A percentile compares a stretch with the other conserved stretches of the same genome.
Conservation (phyloP, 2,888 invertebrate species). For the Lithophane leautieri region DNA sequence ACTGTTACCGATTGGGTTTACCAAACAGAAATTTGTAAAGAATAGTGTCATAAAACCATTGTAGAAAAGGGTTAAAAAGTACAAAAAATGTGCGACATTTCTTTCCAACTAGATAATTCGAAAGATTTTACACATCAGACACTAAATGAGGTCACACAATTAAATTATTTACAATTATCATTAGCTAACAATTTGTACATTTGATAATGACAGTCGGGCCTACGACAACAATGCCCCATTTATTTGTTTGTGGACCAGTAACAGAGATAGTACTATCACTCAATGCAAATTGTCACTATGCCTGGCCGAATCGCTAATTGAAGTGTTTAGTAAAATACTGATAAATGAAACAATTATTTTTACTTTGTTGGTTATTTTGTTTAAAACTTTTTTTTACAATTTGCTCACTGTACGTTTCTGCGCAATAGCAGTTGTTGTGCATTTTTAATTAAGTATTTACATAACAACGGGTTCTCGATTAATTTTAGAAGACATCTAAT, state of each 20-base stretch:
- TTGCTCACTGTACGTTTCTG: neutral
- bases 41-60: neutral
- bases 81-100: neutral
- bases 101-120: neutral
- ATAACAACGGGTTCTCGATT: neutral
- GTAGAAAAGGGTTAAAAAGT: neutral
- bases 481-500: neutral
- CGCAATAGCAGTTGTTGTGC: neutral
- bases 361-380: neutral
- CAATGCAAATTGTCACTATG: slow-evolving; percentile 86
- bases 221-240: slow-evolving; percentile 78
- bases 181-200: slow-evolving; percentile 67
- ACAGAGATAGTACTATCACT: slow-evolving; percentile 81
- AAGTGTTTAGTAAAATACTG: slow-evolving; percentile 66
- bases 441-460: neutral
- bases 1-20: slow-evolving; percentile 26
- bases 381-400: neutral
- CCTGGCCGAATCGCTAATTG: slow-evolving; percentile 85
- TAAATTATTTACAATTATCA: slow-evolving; percentile 57
- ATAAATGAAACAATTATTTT: slow-evolving; percentile 34
- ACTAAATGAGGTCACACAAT: slow-evolving; percentile 44
- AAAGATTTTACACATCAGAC: slow-evolving; percentile 29
- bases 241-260: slow-evolving; percentile 75
- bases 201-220: slow-evolving; percentile 69
- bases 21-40: slow-evolving; percentile 1